A percentile compares a stretch with the other conserved stretches of the same genome.
Evolutionary conservation across 2,113 vertebrate genomes (phyloP).

Genomic region (Varanus komodoensis): DNA sequence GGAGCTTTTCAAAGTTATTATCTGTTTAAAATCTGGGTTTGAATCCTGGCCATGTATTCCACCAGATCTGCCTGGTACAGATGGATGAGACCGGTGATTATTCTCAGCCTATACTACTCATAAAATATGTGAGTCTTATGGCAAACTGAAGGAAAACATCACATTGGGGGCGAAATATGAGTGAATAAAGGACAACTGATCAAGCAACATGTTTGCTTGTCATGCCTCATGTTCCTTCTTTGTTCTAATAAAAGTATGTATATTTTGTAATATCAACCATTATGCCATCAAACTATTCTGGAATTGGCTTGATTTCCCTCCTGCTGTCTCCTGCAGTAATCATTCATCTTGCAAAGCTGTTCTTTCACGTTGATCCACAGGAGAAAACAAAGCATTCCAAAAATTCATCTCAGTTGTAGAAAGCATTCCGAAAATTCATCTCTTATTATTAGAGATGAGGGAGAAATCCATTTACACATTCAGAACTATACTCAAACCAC

Average conservation of each 20-base stretch:
- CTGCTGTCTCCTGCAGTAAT: fast-evolving
- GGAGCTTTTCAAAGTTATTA: too few species aligned
- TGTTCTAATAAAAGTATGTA: fast-evolving
- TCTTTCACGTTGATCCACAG: neutral
- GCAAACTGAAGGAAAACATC: neutral
- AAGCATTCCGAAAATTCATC: fast-evolving
- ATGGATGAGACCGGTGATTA: too few species aligned
- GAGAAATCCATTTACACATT: too few species aligned
- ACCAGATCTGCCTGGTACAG: too few species aligned
- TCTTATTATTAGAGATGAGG: neutral
- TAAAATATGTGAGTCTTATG: neutral
- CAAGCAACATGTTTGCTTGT: neutral
- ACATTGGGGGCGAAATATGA: fast-evolving
- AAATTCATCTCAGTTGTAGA: fast-evolving
- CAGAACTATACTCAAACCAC: too few species aligned
- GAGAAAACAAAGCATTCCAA: fast-evolving
- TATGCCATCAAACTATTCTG: neutral
- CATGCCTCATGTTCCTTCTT: neutral
- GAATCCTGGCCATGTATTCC: too few species aligned
- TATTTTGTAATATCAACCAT: neutral
- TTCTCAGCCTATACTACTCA: neutral
- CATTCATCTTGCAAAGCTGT: constrained; percentile 22
- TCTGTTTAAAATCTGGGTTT: too few species aligned
- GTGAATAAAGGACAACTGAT: neutral
- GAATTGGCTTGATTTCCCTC: fast-evolving